phyloP scores from a whole-genome alignment of 2,888 invertebrate species.

The Ophion slaviceki region DNA sequence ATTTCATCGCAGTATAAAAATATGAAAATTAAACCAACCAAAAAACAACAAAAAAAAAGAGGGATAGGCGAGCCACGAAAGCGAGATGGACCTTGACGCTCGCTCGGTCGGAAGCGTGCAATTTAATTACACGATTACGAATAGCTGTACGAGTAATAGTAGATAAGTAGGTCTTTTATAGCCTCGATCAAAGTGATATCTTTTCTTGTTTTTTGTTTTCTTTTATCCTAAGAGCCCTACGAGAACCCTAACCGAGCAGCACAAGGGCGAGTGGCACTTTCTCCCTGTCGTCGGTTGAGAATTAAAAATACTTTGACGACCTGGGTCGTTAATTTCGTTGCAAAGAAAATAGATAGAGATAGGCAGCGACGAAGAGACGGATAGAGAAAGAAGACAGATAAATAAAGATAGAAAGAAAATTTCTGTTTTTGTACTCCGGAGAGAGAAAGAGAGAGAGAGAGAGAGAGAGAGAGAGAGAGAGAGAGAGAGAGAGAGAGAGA shows the following conservation, averaged over 20 bases:
- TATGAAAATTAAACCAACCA: neutral
- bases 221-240: slow-evolving; percentile 62
- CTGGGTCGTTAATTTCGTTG: slow-evolving; percentile 46
- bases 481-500: slow-evolving; percentile 52
- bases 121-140: slow-evolving; percentile 65
- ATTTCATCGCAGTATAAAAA: neutral
- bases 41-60: slow-evolving; percentile 5
- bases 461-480: slow-evolving; percentile 47
- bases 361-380: slow-evolving; percentile 24
- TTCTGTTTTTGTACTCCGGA: slow-evolving; percentile 50
- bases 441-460: slow-evolving; percentile 33
- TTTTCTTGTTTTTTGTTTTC: slow-evolving; percentile 62
- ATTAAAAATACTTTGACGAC: slow-evolving; percentile 64
- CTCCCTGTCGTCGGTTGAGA: slow-evolving; percentile 70
- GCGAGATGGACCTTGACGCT: slow-evolving; percentile 53
- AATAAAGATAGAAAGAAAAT: slow-evolving; percentile 54
- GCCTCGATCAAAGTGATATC: slow-evolving; percentile 66
- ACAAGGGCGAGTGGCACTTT: slow-evolving; percentile 72
- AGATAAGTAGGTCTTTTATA: slow-evolving; percentile 61
- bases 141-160: slow-evolving; percentile 61
- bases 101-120: slow-evolving; percentile 65
- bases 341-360: slow-evolving; percentile 42
- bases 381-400: slow-evolving; percentile 50
- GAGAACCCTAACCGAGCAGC: slow-evolving; percentile 69
- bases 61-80: slow-evolving; percentile 46